phyloP scores from a whole-genome alignment of 2,888 invertebrate species.

The Stenodera caucasica region DNA sequence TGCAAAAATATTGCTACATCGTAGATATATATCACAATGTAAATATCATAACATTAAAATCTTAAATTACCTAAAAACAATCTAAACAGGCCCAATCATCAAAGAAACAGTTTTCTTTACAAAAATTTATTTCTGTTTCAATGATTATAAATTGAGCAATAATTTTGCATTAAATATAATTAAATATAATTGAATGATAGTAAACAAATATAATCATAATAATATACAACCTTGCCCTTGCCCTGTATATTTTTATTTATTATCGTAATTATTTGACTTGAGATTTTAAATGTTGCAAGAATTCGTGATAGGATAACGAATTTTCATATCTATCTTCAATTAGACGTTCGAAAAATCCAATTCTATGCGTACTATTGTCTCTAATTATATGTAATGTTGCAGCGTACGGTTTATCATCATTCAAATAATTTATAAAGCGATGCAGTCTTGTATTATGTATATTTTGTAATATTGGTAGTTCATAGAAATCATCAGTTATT shows the following conservation, averaged over 20 bases:
- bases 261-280: conserved; percentile 73
- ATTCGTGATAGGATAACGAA: conserved; percentile 96
- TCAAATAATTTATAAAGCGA: conserved; percentile 78
- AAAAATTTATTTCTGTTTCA: conserved; percentile 22
- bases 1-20: conserved; percentile 44
- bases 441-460: conserved; percentile 74
- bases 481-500: conserved; percentile 76
- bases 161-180: conserved; percentile 41
- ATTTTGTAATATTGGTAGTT: conserved; percentile 77
- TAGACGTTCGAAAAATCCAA: conserved; percentile 82
- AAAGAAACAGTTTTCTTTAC: neutral
- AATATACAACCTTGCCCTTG: conserved; percentile 12
- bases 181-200: conserved; percentile 12
- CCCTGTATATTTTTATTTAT: neutral
- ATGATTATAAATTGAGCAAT: conserved; percentile 38
- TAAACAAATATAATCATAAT: conserved; percentile 18
- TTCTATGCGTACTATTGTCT: conserved; percentile 86
- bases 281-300: conserved; percentile 90
- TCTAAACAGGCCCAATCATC: neutral
- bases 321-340: conserved; percentile 95
- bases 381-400: conserved; percentile 81
- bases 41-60: conserved; percentile 37
- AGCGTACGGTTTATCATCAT: conserved; percentile 81
- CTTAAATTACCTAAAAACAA: conserved; percentile 20
- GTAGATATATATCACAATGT: conserved; percentile 33